Evolutionary conservation across 92 coral and sea anemone species (phyloP).

Genomic region (Parazoanthus swiftii): DNA sequence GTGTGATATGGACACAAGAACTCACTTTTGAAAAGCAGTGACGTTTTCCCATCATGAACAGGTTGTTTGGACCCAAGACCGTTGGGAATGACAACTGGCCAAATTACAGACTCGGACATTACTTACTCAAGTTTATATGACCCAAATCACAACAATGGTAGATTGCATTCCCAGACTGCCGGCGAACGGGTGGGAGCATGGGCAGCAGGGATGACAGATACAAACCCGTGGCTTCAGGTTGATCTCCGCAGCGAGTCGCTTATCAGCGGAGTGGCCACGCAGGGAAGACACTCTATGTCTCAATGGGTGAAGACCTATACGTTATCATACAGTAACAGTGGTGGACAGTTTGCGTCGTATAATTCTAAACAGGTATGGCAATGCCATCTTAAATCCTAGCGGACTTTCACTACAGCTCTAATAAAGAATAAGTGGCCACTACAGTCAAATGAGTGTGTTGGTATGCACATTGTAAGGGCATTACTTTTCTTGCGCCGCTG

Average conservation of each 20-base stretch:
- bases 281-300: background rate
- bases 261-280: constrained; percentile 17
- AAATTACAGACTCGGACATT: constrained; percentile 15
- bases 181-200: background rate
- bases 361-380: background rate
- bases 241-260: constrained; percentile 2
- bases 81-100: constrained; percentile 18
- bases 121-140: background rate
- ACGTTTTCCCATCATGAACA: background rate
- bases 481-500: too few relatives aligned
- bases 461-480: too few relatives aligned
- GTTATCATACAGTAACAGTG: constrained; percentile 10
- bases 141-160: background rate
- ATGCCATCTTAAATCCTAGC: too few relatives aligned
- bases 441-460: too few relatives aligned
- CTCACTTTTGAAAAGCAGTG: background rate
- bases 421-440: too few relatives aligned
- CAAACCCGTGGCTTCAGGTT: background rate
- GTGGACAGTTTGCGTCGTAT: background rate
- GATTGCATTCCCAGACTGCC: background rate
- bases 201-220: background rate
- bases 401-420: too few relatives aligned
- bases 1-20: too few relatives aligned
- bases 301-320: constrained; percentile 7
- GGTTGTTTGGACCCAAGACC: constrained; percentile 18